Base-by-base conservation (phyloP, 1,140 invertebrate species). In the Diuraphis noxia region DNA sequence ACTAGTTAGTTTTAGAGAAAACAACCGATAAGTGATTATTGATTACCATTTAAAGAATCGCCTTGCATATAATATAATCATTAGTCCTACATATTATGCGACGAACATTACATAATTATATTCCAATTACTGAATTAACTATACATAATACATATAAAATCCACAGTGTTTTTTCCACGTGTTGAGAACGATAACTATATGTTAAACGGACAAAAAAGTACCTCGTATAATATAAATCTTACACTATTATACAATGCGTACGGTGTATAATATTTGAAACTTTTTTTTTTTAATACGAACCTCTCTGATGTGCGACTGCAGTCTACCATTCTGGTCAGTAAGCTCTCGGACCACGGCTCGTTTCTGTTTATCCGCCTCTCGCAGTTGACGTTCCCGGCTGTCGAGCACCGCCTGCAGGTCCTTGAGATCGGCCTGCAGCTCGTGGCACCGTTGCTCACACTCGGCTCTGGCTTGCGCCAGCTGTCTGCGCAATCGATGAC, bases 271-370 rank as follows among this genome's bases (percentile, higher is more conserved):
- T 63, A 30, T 21, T n/a, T n/a, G n/a, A n/a, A 56, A 56, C 52
- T 30, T 43, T 8, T 56, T 30, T 13, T 30, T 30, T 25, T 56
- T 25, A 30, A 72, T n/a, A 72, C 92, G 77, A 40, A 95, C 97
- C 94, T 97, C 96, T 94, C 97, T 97, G 46, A 99, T 95, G 94
- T 99, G 97, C 52, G 96, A 95, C 8, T 97, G 98, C 10, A 99
- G 95, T 87, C 98, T 95, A 92, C 97, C 96, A 94, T 99, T 99
- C 94, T 99, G 98, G 92, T 97, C 96, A 36, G 97, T 97, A 79
- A 99, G 95, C 93, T 98, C 97, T 21, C 96, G 95, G 49, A 99
- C 96, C 23, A 97, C 94, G 41, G 95, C 95, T n/a, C 96, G 94
- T 94, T 97, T 96, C 93, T 98, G 96, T 93, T 96, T 95, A 93